Evolutionary conservation across 2,113 vertebrate species (phyloP), one percentile per base, ranked within the genome.

Genomic region (Ammospiza caudacuta): DNA sequence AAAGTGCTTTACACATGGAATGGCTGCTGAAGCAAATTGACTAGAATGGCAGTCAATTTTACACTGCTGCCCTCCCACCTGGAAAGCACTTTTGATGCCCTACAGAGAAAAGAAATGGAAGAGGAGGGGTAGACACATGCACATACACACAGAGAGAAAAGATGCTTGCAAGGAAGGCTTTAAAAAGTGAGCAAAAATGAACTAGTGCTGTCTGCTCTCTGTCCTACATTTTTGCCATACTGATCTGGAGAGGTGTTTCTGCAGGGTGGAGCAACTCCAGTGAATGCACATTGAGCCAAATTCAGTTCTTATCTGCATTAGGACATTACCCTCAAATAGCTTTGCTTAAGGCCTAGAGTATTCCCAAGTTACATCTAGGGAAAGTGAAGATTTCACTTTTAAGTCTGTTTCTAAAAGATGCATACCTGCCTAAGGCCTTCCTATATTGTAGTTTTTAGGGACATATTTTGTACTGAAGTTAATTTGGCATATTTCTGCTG

Each of bases 1-100:
- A 70, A 95, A 97, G 93, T 95, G 90, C 70, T 95, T 96, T 96
- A 96, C 92, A 95, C 89, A 88, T 95, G 94, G 94, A 95, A 91
- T 94, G 85, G 90, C 87, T 93, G 87, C 92, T 94, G 88, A 96
- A 95, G 92, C 85, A 96, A 96, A 96, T 97, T 83, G 92, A 94
- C 68, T 86, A 61, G 94, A 97, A 94, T 95, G 88, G 82, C 28
- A 90, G 92, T 96, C 87, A 67, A 93, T 97, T 96, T 93, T 94
- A 59, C 94, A 78, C 79, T 80, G 92, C 90, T 91, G 92, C 94
- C 83, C 68, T 96, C 84, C 92, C 90, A 95, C 83, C 93, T 83
- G 87, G 74, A 94, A 95, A 96, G 95, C 93, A 95, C 93, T 96
- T 96, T 76, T 0, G 0, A 51, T 95, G 87, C 94, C 94, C 96